Evolutionary conservation across 2,797 vertebrate species (phyloP).

Genomic region (Falco concolor): DNA sequence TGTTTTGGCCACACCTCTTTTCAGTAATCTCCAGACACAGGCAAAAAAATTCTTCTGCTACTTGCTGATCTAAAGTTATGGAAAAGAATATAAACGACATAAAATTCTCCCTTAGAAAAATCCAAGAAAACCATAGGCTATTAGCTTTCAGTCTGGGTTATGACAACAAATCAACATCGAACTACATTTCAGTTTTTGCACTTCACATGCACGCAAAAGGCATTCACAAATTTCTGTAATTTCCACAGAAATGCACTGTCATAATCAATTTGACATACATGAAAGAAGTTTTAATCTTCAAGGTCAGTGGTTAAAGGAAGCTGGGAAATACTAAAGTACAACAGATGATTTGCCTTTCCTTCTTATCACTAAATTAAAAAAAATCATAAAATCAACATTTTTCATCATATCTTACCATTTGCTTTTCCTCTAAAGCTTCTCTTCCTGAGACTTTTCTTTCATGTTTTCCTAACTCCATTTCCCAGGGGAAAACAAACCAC

Average conservation of each 20-base stretch:
- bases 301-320: constrained; percentile 32
- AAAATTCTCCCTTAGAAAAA: neutral
- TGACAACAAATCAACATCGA: neutral
- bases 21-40: neutral
- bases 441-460: constrained; percentile 65
- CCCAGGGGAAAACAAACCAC: neutral
- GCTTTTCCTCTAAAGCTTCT: constrained; percentile 61
- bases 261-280: constrained; percentile 14
- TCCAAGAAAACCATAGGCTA: neutral
- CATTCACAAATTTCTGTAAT: neutral
- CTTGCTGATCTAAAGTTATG: neutral
- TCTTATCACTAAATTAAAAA: neutral
- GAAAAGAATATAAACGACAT: neutral
- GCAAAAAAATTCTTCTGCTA: neutral
- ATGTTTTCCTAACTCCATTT: constrained; percentile 72
- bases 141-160: neutral
- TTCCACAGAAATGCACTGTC: neutral
- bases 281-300: constrained; percentile 25
- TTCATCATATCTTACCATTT: constrained; percentile 79
- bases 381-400: neutral
- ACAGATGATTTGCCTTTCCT: neutral
- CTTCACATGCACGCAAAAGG: neutral
- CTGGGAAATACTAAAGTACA: neutral
- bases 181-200: neutral
- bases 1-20: neutral